Base-by-base conservation (phyloP, 64 coral and sea anemone genomes). In the Pocillopora verrucosa region DNA sequence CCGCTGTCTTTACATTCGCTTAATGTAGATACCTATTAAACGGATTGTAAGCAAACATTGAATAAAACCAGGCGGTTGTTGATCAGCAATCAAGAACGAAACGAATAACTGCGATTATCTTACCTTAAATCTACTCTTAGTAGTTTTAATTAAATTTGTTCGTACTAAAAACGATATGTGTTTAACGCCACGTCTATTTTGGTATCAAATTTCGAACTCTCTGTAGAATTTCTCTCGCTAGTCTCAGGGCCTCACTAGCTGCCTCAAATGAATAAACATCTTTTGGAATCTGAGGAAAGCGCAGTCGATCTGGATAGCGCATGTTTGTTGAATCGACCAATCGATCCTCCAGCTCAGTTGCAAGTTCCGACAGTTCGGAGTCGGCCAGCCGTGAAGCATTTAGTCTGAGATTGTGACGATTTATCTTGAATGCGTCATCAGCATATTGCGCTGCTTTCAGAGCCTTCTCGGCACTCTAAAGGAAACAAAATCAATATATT, bases 381-480 rank as follows among this genome's bases (percentile, higher is more conserved):
- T 94, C 83, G 26, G 82, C 76, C 0, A 94, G 24, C 67, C 74
- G 59, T 16, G 45, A 84, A 13, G 92, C 93, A 58, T 87, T 87
- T 45, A 58, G 58, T 17, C 74, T 34, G 16, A 94, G 79, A 61
- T 94, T 56, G 67, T 94, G 83, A 24, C 59, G 34, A 13, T 85
- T 89, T 20, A 61, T 90, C 65, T 94, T 94, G 76, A 90, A 72
- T 11, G 88, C 92, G 35, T 94, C 92, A 5, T 67, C 15, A n/a
- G 84, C 76, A 16, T 87, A 94, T 25, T 94, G 81, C 9, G 80
- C 82, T 41, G 92, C 92, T 60, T 94, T 94, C 59, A 94, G 58
- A 13, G 92, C 88, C 86, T 94, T 94, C 63, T 94, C 92, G 75
- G 88, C 88, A 20, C 88, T 79, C 88, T 94, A 73, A 14, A 79